Conservation (phyloP, 64 coral and sea anemone genomes). For the Dendronephthya gigantea region DNA sequence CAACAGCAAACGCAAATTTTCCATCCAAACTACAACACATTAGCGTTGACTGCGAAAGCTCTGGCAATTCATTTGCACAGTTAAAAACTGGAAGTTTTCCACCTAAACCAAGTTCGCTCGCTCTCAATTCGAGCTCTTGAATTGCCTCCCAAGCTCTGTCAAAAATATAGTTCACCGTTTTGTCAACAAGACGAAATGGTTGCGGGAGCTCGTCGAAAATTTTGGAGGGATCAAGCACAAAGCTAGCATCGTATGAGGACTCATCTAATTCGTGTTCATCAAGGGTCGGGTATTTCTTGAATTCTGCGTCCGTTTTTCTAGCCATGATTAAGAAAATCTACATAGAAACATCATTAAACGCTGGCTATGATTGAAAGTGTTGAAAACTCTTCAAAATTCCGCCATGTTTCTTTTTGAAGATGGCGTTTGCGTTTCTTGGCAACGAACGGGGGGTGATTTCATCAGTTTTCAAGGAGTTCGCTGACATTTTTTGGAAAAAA, state of each 20-base stretch:
- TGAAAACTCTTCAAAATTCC: not conserved
- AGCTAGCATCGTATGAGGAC: not conserved
- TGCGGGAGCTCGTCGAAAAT: conserved; percentile 2
- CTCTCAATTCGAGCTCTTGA: not conserved
- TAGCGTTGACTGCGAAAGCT: not conserved
- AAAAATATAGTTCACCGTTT: conserved; percentile 7
- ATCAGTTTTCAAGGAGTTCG: not conserved
- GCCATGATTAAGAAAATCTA: not conserved
- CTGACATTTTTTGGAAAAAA: too few relatives aligned
- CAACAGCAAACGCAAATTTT: not conserved
- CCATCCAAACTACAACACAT: not conserved
- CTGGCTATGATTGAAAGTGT: not conserved
- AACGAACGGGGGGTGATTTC: not conserved
- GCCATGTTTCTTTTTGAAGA: not conserved
- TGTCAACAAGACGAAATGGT: not conserved
- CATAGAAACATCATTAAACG: not conserved
- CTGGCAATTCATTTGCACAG: not conserved
- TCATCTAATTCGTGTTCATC: not conserved
- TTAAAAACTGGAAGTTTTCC: not conserved
- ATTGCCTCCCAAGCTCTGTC: not conserved
- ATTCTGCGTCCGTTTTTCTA: not conserved
- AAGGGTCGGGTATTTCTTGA: not conserved
- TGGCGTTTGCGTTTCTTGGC: not conserved
- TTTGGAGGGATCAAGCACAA: not conserved
- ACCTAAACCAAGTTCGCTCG: not conserved